phyloP scores from a whole-genome alignment of 2,113 vertebrate species.

The Philantomba maxwellii region DNA sequence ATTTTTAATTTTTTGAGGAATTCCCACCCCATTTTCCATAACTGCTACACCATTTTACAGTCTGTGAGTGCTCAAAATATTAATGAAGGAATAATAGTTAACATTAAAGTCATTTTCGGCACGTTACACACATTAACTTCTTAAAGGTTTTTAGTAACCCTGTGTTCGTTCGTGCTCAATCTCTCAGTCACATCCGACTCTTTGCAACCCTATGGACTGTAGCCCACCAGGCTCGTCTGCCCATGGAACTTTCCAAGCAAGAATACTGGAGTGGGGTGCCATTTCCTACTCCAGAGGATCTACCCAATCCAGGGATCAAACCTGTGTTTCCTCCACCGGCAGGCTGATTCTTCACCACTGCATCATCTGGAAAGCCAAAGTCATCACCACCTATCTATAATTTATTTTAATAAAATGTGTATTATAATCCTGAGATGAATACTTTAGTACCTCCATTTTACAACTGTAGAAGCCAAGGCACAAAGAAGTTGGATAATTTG shows the following conservation, averaged over 20 bases:
- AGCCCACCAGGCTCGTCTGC: not conserved
- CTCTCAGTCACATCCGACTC: not conserved
- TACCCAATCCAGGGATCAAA: not conserved
- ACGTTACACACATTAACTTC: not conserved
- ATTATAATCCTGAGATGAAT: not conserved
- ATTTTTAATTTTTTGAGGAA: not conserved
- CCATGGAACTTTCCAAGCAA: not conserved
- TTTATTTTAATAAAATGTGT: not conserved
- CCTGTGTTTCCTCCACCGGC: not conserved
- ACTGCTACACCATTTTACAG: not conserved
- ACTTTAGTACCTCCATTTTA: not conserved
- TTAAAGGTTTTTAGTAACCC: not conserved
- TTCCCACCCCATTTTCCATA: not conserved
- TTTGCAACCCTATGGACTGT: accelerated
- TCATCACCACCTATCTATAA: not conserved
- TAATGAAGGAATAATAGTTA: not conserved
- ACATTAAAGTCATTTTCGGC: not conserved
- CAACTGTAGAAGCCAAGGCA: not conserved
- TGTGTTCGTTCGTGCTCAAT: accelerated
- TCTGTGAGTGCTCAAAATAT: not conserved
- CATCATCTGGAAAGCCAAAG: not conserved
- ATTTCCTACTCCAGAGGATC: not conserved
- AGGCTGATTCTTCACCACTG: not conserved
- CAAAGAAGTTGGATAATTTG: not conserved
- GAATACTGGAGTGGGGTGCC: not conserved